Conservation (phyloP, 64 coral and sea anemone species). For the Anthopleura sola region DNA sequence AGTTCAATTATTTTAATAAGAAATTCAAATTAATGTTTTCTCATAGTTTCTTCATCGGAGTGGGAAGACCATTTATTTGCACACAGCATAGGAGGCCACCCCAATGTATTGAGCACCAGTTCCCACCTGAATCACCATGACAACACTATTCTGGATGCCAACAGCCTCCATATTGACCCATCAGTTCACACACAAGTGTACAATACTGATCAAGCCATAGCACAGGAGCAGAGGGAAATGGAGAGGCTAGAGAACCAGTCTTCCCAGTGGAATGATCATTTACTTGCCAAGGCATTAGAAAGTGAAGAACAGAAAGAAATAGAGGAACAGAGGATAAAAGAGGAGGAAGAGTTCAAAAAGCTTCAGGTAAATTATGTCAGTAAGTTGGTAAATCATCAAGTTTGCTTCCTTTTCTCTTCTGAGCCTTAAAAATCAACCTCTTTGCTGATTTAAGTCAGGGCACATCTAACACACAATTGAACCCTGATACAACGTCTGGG, state of each 20-base stretch:
- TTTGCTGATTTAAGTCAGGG: too few relatives aligned
- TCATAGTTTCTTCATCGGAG: conserved; percentile 62
- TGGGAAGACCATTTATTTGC: conserved; percentile 92
- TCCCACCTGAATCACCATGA: background rate
- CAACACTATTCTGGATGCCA: background rate
- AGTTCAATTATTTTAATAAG: too few relatives aligned
- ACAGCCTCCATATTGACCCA: background rate
- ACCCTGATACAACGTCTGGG: too few relatives aligned
- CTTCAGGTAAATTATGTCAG: conserved; percentile 60
- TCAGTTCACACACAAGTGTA: background rate
- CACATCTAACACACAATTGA: too few relatives aligned
- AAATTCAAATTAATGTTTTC: background rate
- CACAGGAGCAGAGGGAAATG: conserved; percentile 46
- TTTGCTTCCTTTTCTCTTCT: too few relatives aligned
- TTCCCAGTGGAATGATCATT: conserved; percentile 72
- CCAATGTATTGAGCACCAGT: background rate
- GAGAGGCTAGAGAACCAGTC: conserved; percentile 78
- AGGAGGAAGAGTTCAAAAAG: conserved; percentile 87
- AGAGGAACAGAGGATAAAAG: conserved; percentile 69
- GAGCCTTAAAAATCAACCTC: too few relatives aligned
- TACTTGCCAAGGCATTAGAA: conserved; percentile 79
- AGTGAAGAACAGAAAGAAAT: conserved; percentile 71
- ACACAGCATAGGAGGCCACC: conserved; percentile 60
- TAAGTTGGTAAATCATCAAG: too few relatives aligned
- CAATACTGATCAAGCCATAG: background rate